Evolutionary conservation across 2,888 invertebrate species (phyloP).

Genomic region (Macrophya annulata): DNA sequence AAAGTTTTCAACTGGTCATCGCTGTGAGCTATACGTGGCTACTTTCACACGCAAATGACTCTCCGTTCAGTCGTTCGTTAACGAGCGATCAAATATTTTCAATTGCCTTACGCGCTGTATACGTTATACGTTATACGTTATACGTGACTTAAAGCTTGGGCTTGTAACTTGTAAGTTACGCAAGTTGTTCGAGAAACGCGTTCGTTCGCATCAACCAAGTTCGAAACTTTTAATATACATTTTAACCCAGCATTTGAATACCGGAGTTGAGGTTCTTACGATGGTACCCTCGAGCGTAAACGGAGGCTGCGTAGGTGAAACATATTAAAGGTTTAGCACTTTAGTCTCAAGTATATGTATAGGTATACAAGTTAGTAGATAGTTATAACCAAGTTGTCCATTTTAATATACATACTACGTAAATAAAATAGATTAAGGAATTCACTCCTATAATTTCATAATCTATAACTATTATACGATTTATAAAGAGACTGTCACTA

Average conservation of each 20-base stretch:
- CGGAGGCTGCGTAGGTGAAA: constrained; percentile 50
- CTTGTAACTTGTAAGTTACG: constrained; percentile 13
- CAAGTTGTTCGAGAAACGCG: neutral
- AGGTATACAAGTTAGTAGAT: neutral
- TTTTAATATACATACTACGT: constrained; percentile 23
- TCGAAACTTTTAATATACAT: constrained; percentile 18
- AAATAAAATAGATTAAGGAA: neutral
- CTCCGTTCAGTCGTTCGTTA: constrained; percentile 34
- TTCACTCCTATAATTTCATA: neutral
- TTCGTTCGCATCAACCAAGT: neutral
- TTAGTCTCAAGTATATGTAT: neutral
- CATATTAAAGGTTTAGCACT: constrained; percentile 35
- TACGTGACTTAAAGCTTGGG: neutral
- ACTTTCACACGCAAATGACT: constrained; percentile 50
- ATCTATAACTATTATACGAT: neutral
- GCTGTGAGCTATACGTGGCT: constrained; percentile 21
- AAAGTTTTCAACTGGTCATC: constrained; percentile 44
- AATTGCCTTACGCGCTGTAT: constrained; percentile 22
- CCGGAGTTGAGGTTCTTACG: neutral
- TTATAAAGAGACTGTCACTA: neutral
- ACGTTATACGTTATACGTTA: neutral
- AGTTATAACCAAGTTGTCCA: neutral
- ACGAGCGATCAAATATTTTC: constrained; percentile 50
- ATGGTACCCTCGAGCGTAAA: constrained; percentile 40
- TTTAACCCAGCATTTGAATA: constrained; percentile 2